Evolutionary conservation across 92 coral and sea anemone species (phyloP).

Genomic region (Epizoanthus scotinus): DNA sequence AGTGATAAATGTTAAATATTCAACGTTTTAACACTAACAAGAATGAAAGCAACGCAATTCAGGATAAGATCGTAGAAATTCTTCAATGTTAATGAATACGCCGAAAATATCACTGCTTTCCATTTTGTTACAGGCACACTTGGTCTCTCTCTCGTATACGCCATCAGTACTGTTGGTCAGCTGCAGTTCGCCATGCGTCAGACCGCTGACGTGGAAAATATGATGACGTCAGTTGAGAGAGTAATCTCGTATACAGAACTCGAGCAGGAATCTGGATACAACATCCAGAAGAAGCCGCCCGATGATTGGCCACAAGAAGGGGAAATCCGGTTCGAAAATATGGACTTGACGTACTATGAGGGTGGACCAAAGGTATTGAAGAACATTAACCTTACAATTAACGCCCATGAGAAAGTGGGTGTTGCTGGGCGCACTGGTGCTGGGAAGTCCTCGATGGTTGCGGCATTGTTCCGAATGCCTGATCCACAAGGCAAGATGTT

Average conservation of each 20-base stretch:
- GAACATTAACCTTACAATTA: slow-evolving; percentile 56
- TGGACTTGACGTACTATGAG: slow-evolving; percentile 83
- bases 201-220: slow-evolving; percentile 91
- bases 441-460: slow-evolving; percentile 91
- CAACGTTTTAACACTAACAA: too few species aligned
- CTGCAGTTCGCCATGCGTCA: slow-evolving; percentile 96
- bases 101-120: background rate
- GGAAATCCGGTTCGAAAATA: slow-evolving; percentile 78
- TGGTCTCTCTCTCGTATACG: slow-evolving; percentile 88
- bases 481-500: slow-evolving; percentile 83
- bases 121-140: slow-evolving; percentile 68
- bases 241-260: slow-evolving; percentile 90
- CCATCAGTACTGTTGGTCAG: slow-evolving; percentile 95
- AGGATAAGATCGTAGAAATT: too few species aligned
- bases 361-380: slow-evolving; percentile 81
- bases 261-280: slow-evolving; percentile 73
- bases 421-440: slow-evolving; percentile 98
- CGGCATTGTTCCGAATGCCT: slow-evolving; percentile 93
- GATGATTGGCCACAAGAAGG: slow-evolving; percentile 90
- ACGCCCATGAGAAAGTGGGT: slow-evolving; percentile 83
- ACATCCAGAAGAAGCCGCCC: slow-evolving; percentile 72
- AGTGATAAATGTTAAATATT: background rate
- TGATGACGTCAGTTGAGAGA: slow-evolving; percentile 94
- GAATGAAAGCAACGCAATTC: too few species aligned
- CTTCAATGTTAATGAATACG: background rate